Evolutionary conservation across 2,797 vertebrate species (phyloP).

Genomic region (Allobates femoralis): DNA sequence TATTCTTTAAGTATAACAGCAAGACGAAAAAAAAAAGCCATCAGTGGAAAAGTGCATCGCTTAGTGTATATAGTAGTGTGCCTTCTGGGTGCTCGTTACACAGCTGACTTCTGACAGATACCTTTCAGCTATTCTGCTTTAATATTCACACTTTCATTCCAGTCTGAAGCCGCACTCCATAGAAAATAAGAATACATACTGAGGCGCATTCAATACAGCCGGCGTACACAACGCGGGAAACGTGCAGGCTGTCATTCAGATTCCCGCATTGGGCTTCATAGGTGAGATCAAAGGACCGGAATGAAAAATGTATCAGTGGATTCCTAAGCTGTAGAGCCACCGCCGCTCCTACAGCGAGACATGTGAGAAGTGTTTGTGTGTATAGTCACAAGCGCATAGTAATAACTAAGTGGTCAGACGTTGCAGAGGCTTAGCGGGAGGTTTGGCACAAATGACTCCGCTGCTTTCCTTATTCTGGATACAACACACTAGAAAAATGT

Average conservation of each 20-base stretch:
- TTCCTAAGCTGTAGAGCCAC: not conserved
- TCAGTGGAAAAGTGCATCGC: not conserved
- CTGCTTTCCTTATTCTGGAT: no score
- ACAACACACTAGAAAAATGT: no score
- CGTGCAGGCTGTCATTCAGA: not conserved
- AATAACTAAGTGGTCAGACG: not conserved
- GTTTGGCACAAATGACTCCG: no score
- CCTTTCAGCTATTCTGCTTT: conserved; percentile 18
- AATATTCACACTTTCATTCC: not conserved
- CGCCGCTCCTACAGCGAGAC: not conserved
- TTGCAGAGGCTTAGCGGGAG: not conserved
- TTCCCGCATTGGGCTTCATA: not conserved
- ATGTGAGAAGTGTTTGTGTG: not conserved
- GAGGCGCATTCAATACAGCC: not conserved
- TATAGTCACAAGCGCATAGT: not conserved
- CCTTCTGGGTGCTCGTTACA: not conserved
- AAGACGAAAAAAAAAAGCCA: not conserved
- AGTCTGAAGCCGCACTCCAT: not conserved
- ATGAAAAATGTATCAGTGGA: not conserved
- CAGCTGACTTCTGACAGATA: not conserved
- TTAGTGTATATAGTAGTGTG: not conserved
- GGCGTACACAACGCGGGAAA: not conserved
- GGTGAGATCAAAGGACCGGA: not conserved
- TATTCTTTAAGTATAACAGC: not conserved
- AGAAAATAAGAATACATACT: conserved; percentile 17